Evolutionary conservation across 2,888 invertebrate genomes (phyloP), one percentile per base, ranked within the genome.

Genomic region (Polyploca ridens): DNA sequence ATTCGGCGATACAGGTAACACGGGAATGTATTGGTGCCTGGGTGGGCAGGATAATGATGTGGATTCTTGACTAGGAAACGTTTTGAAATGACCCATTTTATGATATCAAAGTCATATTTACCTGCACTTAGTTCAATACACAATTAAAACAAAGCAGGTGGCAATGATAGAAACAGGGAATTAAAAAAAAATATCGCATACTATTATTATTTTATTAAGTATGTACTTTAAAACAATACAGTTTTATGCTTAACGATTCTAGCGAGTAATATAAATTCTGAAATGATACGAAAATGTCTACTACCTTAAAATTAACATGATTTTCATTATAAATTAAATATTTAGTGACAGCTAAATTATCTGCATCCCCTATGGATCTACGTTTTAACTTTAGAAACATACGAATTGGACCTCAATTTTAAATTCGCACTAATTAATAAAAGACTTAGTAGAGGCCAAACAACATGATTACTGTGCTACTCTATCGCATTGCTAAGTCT

Each of bases 361-460:
- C 69, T 70, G 83, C 81, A 79, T 86, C 83, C 85, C 85, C 82
- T 86, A 83, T 76, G 84, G 86, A 86, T 85, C 88, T 88, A 90
- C 83, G 19, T 61, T 44, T 41, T 41, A 61, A 41, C 81, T 80
- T 85, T 90, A 89, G 84, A 92, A 89, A 92, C 89, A 88, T 88
- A 90, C 89, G 88, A 89, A 91, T 93, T 93, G 93, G 93, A 93
- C 93, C 93, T 89, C 93, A 83, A 86, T 91, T 90, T 91, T 86
- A 89, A 88, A 88, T 90, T 93, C 88, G 84, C 89, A 86, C 90
- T 92, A 90, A 90, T 85, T 85, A 87, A 89, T 81, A 85, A 13
- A 41, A 84, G 86, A 74, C 62, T 65, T 19, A 63, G 81, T 78
- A 79, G 71, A 81, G 85, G 81, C 84, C 78, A 75, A 74, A 70